These are phyloP conservation scores for Drosophila infuscata DNA, from an alignment of 2,888 invertebrate genomes.

Conservation along the genomic window DNA sequence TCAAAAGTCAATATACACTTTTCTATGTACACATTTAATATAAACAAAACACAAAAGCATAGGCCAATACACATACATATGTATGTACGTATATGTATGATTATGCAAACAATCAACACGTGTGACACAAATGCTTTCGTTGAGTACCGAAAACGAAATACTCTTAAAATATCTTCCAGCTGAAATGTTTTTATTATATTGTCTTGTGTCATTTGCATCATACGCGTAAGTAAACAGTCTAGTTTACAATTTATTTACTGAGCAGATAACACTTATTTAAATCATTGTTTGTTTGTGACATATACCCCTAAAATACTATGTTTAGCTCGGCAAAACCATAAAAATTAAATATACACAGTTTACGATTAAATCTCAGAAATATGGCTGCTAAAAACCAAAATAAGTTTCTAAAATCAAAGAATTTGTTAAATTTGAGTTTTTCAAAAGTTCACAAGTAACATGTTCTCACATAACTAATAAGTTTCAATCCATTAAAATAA, in stretches of 20 bases:
- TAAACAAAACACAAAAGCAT: slow-evolving; percentile 9
- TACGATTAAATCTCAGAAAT: not conserved
- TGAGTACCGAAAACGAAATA: not conserved
- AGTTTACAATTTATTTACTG: not conserved
- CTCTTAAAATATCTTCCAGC: slow-evolving; percentile 9
- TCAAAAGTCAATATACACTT: slow-evolving; percentile 25
- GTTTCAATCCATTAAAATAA: too few species aligned
- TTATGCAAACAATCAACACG: slow-evolving; percentile 8
- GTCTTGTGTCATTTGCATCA: not conserved
- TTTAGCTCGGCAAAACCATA: not conserved
- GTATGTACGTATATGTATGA: not conserved
- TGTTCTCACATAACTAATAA: not conserved
- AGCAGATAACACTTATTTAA: not conserved
- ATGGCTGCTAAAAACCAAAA: not conserved
- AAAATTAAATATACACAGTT: not conserved
- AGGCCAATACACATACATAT: not conserved
- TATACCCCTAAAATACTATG: not conserved
- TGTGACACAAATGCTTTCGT: slow-evolving; percentile 2
- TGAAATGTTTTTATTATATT: not conserved
- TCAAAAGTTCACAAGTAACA: not conserved
- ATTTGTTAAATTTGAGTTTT: too few species aligned
- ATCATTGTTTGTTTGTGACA: not conserved
- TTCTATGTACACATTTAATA: not conserved
- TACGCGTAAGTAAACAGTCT: not conserved
- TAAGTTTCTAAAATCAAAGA: not conserved